A percentile compares a stretch with the other conserved stretches of the same genome.
Conservation (phyloP, 2,797 vertebrate genomes). For the Mus caroli region DNA sequence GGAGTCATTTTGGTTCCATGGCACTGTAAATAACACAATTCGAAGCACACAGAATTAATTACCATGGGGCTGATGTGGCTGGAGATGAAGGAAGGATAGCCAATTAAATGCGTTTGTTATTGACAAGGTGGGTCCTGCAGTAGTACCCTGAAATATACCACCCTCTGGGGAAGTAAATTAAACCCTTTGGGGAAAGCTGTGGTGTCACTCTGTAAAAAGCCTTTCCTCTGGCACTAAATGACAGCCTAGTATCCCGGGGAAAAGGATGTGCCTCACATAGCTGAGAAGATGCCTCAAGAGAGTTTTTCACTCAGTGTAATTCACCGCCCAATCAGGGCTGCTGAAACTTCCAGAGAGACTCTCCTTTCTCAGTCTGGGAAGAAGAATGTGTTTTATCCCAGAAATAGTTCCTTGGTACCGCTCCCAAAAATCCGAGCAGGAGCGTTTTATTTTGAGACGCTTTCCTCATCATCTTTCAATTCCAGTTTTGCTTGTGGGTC, state of each 20-base stretch:
- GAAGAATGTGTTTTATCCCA: slow-evolving; percentile 61
- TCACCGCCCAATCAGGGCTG: slow-evolving; percentile 68
- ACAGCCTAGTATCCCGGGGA: slow-evolving; percentile 70
- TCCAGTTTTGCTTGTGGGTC: slow-evolving; percentile 5
- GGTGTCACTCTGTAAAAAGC: slow-evolving; percentile 74
- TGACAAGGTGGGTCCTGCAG: slow-evolving; percentile 57
- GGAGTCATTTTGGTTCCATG: slow-evolving; percentile 80
- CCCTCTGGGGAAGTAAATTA: slow-evolving; percentile 76
- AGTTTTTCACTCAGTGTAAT: slow-evolving; percentile 69
- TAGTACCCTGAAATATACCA: slow-evolving; percentile 68
- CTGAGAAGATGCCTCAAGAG: slow-evolving; percentile 37
- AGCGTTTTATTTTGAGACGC: slow-evolving; percentile 45
- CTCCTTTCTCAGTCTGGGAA: not conserved
- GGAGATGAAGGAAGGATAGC: slow-evolving; percentile 67
- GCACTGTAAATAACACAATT: slow-evolving; percentile 82
- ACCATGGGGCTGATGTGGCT: slow-evolving; percentile 2
- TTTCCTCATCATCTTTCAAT: slow-evolving; percentile 51
- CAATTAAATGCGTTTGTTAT: slow-evolving; percentile 82
- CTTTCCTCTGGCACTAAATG: slow-evolving; percentile 78
- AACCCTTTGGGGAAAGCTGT: slow-evolving; percentile 60
- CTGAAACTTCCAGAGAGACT: slow-evolving; percentile 50
- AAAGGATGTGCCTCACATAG: slow-evolving; percentile 61
- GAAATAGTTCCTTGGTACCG: slow-evolving; percentile 58
- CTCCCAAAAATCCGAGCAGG: slow-evolving; percentile 56
- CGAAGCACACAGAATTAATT: slow-evolving; percentile 74